A percentile compares a stretch with the other conserved stretches of the same genome.
phyloP scores from a whole-genome alignment of 2,888 invertebrate genomes.

The Microdon myrmicae region DNA sequence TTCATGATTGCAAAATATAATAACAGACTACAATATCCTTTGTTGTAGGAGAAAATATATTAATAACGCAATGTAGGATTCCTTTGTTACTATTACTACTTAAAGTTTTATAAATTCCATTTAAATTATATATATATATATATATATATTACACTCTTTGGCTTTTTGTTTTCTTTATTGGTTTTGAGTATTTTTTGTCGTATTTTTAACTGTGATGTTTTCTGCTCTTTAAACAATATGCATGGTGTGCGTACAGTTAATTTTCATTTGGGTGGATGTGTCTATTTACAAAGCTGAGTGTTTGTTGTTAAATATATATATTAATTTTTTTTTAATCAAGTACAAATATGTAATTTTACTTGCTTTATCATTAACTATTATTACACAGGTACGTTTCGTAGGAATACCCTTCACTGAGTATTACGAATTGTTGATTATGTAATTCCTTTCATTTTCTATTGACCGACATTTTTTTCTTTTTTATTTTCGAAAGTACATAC shows the following conservation, averaged over 20 bases:
- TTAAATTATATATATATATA: neutral
- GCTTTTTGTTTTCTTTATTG: constrained; percentile 16
- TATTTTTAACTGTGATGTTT: too few species aligned
- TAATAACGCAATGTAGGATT: constrained; percentile 7
- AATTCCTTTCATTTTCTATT: constrained; percentile 63
- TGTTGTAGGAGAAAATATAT: constrained; percentile 3
- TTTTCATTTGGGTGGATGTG: constrained; percentile 19
- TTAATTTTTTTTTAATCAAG: too few species aligned
- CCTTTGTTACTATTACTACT: constrained; percentile 8
- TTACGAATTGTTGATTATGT: constrained; percentile 61
- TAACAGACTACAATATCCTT: constrained; percentile 20
- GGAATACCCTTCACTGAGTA: constrained; percentile 42
- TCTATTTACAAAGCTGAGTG: constrained; percentile 40
- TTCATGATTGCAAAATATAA: constrained; percentile 22
- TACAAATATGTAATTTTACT: too few species aligned
- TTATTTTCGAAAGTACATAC: constrained; percentile 40
- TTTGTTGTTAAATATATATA: constrained; percentile 3
- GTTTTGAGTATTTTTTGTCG: constrained; percentile 8
- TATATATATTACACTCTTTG: constrained; percentile 8
- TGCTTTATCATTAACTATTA: constrained; percentile 16
- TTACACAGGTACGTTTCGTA: constrained; percentile 46
- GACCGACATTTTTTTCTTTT: constrained; percentile 53
- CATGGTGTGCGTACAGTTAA: too few species aligned
- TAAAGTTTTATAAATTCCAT: neutral
- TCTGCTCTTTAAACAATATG: too few species aligned